phyloP scores from a whole-genome alignment of 2,888 invertebrate genomes.

The Portevinia maculata region DNA sequence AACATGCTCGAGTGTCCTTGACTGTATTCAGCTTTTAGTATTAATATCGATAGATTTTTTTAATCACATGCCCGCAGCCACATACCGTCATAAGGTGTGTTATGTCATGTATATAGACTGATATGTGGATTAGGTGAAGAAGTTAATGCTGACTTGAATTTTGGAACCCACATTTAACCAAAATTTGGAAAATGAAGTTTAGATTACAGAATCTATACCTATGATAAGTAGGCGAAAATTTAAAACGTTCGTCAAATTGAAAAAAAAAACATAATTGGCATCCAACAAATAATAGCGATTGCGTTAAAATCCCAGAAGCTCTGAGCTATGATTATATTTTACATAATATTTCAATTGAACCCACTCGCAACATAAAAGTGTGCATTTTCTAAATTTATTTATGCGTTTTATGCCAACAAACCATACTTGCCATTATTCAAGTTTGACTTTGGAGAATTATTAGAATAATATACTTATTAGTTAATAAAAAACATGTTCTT shows the following conservation, averaged over 20 bases:
- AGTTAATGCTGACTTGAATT: too few species aligned
- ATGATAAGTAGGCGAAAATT: neutral
- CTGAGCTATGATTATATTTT: neutral
- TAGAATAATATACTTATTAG: conserved; percentile 12
- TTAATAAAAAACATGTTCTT: conserved; percentile 32
- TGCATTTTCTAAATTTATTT: neutral
- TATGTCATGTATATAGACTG: too few species aligned
- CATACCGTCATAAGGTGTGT: too few species aligned
- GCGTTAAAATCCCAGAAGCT: neutral
- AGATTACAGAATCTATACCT: too few species aligned
- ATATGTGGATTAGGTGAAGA: too few species aligned
- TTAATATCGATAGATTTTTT: too few species aligned
- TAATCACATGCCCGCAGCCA: too few species aligned
- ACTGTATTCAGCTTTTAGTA: too few species aligned
- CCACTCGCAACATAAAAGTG: too few species aligned
- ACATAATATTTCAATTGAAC: neutral
- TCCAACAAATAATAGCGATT: neutral
- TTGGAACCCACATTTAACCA: too few species aligned
- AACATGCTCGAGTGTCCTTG: too few species aligned
- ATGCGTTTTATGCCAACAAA: neutral
- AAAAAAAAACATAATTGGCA: conserved; percentile 4
- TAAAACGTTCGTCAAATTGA: neutral
- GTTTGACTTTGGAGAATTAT: neutral
- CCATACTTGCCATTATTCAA: conserved; percentile 10
- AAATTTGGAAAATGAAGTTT: too few species aligned